phyloP scores from a whole-genome alignment of 2,888 invertebrate species.

The Acrobeloides nanus region DNA sequence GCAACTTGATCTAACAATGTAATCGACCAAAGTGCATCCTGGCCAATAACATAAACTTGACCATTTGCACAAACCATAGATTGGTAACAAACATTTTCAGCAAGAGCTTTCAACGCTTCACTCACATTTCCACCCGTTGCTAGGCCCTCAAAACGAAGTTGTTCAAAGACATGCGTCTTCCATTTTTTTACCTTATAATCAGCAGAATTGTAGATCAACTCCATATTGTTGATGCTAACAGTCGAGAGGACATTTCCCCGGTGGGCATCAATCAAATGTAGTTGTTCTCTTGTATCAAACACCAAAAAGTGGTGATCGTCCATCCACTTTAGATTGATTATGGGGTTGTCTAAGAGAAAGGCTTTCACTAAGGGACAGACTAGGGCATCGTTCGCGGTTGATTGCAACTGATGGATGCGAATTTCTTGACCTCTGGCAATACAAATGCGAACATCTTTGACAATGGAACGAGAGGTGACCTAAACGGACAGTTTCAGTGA shows the following conservation, averaged over 20 bases:
- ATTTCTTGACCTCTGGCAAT: constrained; percentile 20
- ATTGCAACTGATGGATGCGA: constrained; percentile 16
- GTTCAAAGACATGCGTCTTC: too few species aligned
- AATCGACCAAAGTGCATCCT: constrained; percentile 27
- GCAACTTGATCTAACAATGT: constrained; percentile 29
- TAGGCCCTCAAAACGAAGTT: constrained; percentile 61
- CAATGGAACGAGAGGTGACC: constrained; percentile 2
- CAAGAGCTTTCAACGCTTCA: constrained; percentile 64
- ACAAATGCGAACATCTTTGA: constrained; percentile 15
- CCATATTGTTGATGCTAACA: constrained; percentile 24
- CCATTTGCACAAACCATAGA: constrained; percentile 18
- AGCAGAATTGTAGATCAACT: constrained; percentile 57
- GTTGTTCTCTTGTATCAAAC: constrained; percentile 71
- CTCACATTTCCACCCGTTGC: constrained; percentile 90
- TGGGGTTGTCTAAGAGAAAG: constrained; percentile 53
- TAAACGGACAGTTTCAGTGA: neutral
- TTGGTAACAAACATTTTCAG: constrained; percentile 41
- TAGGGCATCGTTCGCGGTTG: neutral
- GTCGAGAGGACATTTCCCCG: constrained; percentile 8
- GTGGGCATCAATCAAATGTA: constrained; percentile 73
- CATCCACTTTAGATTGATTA: constrained; percentile 16
- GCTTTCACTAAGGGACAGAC: constrained; percentile 10
- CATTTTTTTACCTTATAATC: constrained; percentile 55
- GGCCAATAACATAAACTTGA: constrained; percentile 23
- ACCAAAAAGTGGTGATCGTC: constrained; percentile 14